Conservation (phyloP, 2,888 invertebrate species). For the Nezara viridula region DNA sequence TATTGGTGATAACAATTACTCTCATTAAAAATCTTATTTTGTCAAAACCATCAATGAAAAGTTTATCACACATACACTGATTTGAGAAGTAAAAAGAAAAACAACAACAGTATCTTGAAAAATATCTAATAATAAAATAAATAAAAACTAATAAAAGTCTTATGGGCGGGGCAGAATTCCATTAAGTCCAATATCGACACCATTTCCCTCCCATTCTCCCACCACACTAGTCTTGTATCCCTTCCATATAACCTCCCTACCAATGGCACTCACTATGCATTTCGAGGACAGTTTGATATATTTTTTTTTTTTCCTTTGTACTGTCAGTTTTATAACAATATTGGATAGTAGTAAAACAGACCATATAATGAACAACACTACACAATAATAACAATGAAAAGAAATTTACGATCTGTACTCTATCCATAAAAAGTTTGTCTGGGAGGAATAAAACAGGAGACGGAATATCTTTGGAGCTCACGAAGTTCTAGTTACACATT, state of each 20-base stretch:
- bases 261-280: neutral
- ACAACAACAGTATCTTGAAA: too few relatives aligned
- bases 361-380: neutral
- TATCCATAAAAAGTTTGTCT: neutral
- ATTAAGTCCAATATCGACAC: conserved; percentile 48
- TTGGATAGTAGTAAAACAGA: neutral
- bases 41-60: too few relatives aligned
- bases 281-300: neutral
- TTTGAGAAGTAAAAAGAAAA: too few relatives aligned
- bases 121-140: too few relatives aligned
- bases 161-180: conserved; percentile 22
- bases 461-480: neutral
- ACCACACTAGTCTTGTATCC: neutral
- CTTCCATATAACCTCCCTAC: neutral
- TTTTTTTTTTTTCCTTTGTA: neutral
- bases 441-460: neutral
- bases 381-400: neutral
- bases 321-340: neutral
- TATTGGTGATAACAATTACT: too few relatives aligned
- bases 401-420: neutral
- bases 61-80: too few relatives aligned
- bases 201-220: neutral
- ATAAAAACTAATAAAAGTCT: too few relatives aligned
- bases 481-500: neutral
- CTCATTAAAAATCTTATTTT: too few relatives aligned